Evolutionary conservation across 2,888 invertebrate species (phyloP).

Genomic region (Diarsia mendica): DNA sequence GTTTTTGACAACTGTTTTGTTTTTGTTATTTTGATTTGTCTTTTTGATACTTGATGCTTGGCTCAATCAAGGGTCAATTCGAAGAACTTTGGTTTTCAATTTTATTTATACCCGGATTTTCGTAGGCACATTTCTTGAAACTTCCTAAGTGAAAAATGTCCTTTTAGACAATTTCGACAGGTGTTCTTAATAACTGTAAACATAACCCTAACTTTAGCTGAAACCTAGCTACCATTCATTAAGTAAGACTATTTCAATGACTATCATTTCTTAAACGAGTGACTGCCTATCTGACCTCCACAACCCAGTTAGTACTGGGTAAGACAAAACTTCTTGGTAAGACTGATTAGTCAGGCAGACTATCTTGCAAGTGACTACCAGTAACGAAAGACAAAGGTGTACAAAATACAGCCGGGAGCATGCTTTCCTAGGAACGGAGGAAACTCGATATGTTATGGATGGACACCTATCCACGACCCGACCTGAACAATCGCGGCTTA

Average conservation of each 20-base stretch:
- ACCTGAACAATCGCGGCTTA: too few relatives aligned
- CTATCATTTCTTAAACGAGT: neutral
- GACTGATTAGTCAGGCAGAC: neutral
- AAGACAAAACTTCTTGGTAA: neutral
- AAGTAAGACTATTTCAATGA: neutral
- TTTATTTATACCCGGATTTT: neutral
- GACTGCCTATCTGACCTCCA: neutral
- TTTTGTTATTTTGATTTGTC: neutral
- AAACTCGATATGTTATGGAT: neutral
- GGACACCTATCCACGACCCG: too few relatives aligned
- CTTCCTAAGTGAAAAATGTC: neutral
- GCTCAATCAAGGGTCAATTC: neutral
- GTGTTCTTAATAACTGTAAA: neutral
- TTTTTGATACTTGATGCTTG: neutral
- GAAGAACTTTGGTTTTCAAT: neutral
- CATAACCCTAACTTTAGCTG: neutral
- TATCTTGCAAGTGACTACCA: neutral
- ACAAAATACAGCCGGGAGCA: neutral
- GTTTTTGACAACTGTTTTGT: slow-evolving; percentile 49
- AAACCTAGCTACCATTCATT: neutral
- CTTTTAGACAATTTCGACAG: neutral
- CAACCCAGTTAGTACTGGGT: neutral
- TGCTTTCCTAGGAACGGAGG: neutral
- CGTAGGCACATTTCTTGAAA: neutral
- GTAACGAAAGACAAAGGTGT: neutral